phyloP scores from a whole-genome alignment of 2,113 vertebrate genomes.

The Bos indicus region DNA sequence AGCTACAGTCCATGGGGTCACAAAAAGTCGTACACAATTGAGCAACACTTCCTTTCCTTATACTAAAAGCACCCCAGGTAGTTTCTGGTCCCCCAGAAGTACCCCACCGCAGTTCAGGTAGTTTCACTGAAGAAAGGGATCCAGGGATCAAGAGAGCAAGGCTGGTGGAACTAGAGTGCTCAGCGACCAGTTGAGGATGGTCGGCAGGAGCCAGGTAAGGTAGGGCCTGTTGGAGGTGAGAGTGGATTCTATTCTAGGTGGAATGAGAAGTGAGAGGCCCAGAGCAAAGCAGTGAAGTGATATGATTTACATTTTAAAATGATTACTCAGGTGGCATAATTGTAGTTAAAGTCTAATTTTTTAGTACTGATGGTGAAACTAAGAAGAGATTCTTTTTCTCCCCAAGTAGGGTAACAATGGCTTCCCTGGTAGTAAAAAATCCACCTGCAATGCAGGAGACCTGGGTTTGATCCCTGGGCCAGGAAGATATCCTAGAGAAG shows the following conservation, averaged over 20 bases:
- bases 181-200: neutral
- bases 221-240: neutral
- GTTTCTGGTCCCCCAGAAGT: no score
- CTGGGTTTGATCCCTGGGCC: no score
- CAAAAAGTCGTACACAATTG: no score
- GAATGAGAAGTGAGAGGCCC: neutral
- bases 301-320: neutral
- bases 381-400: neutral
- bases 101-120: neutral
- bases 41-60: neutral
- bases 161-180: neutral
- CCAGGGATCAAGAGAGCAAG: neutral
- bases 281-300: neutral
- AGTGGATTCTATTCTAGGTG: neutral
- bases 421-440: no score
- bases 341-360: neutral
- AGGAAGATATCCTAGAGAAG: no score
- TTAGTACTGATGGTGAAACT: neutral
- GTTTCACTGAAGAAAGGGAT: neutral
- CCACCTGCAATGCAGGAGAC: no score
- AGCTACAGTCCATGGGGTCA: no score
- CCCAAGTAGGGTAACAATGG: neutral
- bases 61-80: neutral
- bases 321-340: neutral
- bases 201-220: neutral